Evolutionary conservation across 64 coral and sea anemone genomes (phyloP), one percentile per base, ranked within the genome.

Genomic region (Actinia tenebrosa): DNA sequence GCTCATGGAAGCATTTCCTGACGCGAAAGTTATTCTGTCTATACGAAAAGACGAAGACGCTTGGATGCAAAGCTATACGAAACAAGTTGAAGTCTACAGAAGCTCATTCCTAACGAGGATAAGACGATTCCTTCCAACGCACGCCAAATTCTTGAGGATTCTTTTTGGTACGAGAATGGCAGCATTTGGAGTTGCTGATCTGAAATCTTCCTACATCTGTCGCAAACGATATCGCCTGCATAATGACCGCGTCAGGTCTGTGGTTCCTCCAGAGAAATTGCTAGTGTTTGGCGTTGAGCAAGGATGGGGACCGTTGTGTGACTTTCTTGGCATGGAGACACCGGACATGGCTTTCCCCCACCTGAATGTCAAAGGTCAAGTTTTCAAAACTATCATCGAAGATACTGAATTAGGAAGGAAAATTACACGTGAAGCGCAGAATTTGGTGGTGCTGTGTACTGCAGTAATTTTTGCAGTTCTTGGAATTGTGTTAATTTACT

Each of bases 281-380:
- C 43, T 89, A 22, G 78, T 89, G 18, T 89, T 15, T 56, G 79
- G 53, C 11, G 53, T 55, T 11, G 11, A 55, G 11, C 53, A 55
- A 55, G 53, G 53, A 55, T 55, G 53, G 88, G 60, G 66, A n/a
- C 88, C 88, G 82, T 30, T 89, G 42, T 89, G 88, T 63, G 59
- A 83, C 6, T 89, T 89, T 45, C 43, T 66, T 16, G 60, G 61
- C 3, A 22, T 9, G 11, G 60, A 89, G 6, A 17, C 52, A 14
- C 88, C 88, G 13, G 15, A 23, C 8, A 0, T 60, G 30, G 25
- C 80, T 16, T 89, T 89, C 16, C 88, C 88, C 3, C 79, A 84
- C 53, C 50, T 17, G n/a, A 89, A 89, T 83, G 71, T 84, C 47
- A 44, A 53, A 8, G 88, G 61, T 44, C 16, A 22, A 19, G 18